These are phyloP conservation scores for Rhyacophila evoluta DNA, from an alignment of 2,888 invertebrate genomes.

Conservation along the genomic window DNA sequence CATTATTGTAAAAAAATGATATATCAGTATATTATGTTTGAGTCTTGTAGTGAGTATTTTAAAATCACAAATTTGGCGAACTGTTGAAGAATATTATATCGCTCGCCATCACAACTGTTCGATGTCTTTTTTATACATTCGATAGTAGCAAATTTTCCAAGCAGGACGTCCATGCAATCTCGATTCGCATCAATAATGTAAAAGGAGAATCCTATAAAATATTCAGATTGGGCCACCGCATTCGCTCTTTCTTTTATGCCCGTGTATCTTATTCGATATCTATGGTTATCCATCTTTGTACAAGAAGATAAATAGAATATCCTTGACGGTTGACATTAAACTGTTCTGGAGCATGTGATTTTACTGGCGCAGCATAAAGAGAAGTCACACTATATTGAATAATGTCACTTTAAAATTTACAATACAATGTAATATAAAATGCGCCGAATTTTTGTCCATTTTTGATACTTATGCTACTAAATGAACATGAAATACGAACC, in stretches of 20 bases:
- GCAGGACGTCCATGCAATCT: conserved; percentile 5
- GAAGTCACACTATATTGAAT: too few relatives aligned
- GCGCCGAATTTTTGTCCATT: too few relatives aligned
- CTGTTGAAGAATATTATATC: not conserved
- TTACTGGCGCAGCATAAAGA: too few relatives aligned
- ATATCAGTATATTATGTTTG: too few relatives aligned
- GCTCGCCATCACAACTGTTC: not conserved
- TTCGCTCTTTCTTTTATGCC: not conserved
- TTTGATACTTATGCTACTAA: too few relatives aligned
- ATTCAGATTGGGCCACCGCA: conserved; percentile 2
- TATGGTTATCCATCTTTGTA: not conserved
- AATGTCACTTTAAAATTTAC: too few relatives aligned
- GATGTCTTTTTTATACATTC: not conserved
- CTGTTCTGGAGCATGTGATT: not conserved
- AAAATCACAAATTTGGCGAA: too few relatives aligned
- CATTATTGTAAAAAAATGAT: too few relatives aligned
- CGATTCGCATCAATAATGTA: conserved; percentile 13
- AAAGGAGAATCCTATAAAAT: conserved; percentile 1
- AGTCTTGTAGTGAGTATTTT: too few relatives aligned
- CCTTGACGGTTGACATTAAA: not conserved
- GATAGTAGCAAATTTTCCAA: not conserved
- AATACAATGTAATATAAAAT: too few relatives aligned
- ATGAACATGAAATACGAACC: too few relatives aligned
- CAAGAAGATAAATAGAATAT: not conserved
- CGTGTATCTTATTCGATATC: not conserved